These are phyloP conservation scores for Lepus europaeus DNA, from an alignment of 2,113 vertebrate species.

Conservation along the genomic window DNA sequence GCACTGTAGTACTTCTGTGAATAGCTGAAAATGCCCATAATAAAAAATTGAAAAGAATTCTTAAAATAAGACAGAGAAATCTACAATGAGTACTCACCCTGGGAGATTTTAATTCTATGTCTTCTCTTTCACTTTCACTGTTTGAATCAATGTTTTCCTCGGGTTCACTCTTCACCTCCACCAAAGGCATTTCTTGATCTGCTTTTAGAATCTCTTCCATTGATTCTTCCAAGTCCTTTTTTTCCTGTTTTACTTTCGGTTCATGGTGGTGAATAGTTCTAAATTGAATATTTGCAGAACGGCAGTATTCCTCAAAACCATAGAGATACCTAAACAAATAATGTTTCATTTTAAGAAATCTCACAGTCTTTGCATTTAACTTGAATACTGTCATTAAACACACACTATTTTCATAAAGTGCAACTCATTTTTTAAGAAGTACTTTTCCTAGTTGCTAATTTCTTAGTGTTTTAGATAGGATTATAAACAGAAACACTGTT, in stretches of 20 bases:
- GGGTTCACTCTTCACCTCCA: conserved; percentile 87
- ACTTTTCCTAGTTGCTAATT: conserved; percentile 38
- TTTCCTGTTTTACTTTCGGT: conserved; percentile 87
- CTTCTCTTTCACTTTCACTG: conserved; percentile 92
- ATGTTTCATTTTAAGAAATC: conserved; percentile 50
- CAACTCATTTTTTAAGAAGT: not conserved
- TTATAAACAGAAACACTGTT: conserved; percentile 37
- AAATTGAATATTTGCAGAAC: conserved; percentile 96
- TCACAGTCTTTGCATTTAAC: not conserved
- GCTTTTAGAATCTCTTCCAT: conserved; percentile 88
- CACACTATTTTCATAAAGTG: not conserved
- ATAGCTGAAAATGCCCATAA: not conserved
- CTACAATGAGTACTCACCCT: conserved; percentile 89
- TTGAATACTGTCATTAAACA: conserved; percentile 31
- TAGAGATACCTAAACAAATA: conserved; percentile 94
- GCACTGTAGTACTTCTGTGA: not conserved
- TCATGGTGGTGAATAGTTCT: conserved; percentile 98
- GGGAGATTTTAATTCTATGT: conserved; percentile 90
- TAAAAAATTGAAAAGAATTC: conserved; percentile 1
- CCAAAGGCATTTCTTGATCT: conserved; percentile 85
- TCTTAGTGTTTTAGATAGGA: not conserved
- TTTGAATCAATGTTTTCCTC: conserved; percentile 89
- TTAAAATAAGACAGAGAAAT: conserved; percentile 46
- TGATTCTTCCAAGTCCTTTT: conserved; percentile 84
- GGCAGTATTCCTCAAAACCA: conserved; percentile 98